Evolutionary conservation across 2,113 vertebrate species (phyloP), one percentile per base, ranked within the genome.

Genomic region (Reinhardtius hippoglossoides): DNA sequence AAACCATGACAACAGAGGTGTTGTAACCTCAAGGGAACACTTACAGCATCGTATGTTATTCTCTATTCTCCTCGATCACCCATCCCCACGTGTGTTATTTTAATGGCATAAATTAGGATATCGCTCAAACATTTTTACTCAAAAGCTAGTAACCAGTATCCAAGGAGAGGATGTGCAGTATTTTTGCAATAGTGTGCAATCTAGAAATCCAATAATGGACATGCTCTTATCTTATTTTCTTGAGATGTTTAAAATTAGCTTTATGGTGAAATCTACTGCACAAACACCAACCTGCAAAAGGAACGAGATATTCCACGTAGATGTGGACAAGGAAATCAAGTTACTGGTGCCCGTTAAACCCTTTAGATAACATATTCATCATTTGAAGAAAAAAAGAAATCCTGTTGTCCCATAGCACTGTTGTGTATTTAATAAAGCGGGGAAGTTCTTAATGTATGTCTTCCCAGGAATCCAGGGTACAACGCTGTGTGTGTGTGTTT

Each of bases 281-380:
- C 35, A 9, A 37, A 37, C 67, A 66, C 58, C 74, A 44, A 72
- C 48, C 24, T 67, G 57, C 4, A 58, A 23, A 8, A 65, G 57
- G 44, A 67, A 72, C 3, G 56, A 62, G 14, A 54, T 71, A 24
- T 67, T 67, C 55, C 13, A 2, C 74, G 68, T 80, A 71, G 65
- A 84, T 72, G 15, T 61, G 63, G 57, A 79, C 77, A 83, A 76
- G 71, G 31, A 60, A 80, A 88, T 84, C 46, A 54, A 69, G 73
- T 80, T 60, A 60, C 67, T 67, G 59, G 81, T 48, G 67, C 65
- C 76, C 76, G 15, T 44, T 44, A 12, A 15, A 44, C 10, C 3
- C 10, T 44, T 44, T 13, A 44, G 42, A 44, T 44, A 44, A 44
- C 3, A 44, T 15, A 12, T 44, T 14, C 13, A 13, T 44, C 13